Conservation (phyloP, 2,797 vertebrate genomes). For the Gymnoscopelus braueri region DNA sequence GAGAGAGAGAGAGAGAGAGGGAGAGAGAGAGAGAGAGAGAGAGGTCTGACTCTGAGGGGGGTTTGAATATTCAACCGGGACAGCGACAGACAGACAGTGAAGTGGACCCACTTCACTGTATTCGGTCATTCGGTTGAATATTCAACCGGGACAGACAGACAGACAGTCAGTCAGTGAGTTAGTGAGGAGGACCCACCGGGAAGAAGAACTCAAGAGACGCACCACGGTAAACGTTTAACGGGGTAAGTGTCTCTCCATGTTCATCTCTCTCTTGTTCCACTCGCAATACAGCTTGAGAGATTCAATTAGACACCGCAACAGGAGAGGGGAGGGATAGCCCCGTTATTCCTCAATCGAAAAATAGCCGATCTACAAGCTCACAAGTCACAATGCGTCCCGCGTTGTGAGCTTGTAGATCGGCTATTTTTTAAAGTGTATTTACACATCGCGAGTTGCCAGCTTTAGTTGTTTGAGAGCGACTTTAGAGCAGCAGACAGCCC, state of each 20-base stretch:
- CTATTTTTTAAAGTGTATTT: too few species aligned
- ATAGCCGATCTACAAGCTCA: too few species aligned
- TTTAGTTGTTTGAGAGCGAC: background rate
- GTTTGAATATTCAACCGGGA: slow-evolving; percentile 74
- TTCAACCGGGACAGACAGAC: slow-evolving; percentile 68
- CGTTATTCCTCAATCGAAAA: too few species aligned
- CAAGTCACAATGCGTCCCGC: background rate
- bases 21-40: too few species aligned
- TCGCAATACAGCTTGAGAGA: too few species aligned
- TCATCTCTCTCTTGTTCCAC: background rate
- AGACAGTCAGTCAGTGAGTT: slow-evolving; percentile 29
- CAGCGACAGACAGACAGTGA: slow-evolving; percentile 49
- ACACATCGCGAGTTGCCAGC: background rate
- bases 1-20: too few species aligned
- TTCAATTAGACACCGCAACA: too few species aligned
- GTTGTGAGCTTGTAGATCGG: slow-evolving; percentile 7
- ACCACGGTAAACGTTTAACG: slow-evolving; percentile 22
- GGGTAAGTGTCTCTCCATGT: slow-evolving; percentile 60
- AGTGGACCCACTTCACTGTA: too few species aligned
- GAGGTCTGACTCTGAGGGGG: slow-evolving; percentile 50
- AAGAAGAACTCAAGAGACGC: slow-evolving; percentile 34
- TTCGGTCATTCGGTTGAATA: too few species aligned
- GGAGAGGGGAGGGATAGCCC: too few species aligned
- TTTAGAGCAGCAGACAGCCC: too few species aligned
- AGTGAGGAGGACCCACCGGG: too few species aligned